phyloP scores from a whole-genome alignment of 2,797 vertebrate species.

The Acipenser transmontanus region DNA sequence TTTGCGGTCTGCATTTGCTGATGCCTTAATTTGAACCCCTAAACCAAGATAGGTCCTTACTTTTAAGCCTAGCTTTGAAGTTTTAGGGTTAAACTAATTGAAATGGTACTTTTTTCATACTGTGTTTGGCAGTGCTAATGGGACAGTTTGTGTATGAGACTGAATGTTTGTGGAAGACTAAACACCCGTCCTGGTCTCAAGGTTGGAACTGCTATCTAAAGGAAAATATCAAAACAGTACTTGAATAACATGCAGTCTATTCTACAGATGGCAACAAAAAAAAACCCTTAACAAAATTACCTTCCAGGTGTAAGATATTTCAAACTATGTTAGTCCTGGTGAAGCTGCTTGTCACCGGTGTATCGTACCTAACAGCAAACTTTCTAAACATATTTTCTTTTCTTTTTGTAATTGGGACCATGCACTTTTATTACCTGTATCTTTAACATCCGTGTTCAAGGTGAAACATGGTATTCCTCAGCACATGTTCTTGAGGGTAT shows the following conservation, averaged over 20 bases:
- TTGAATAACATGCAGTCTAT: conserved; percentile 70
- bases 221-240: conserved; percentile 63
- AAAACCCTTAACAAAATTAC: conserved; percentile 5
- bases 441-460: no score
- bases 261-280: conserved; percentile 44
- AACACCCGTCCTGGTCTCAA: conserved; percentile 45
- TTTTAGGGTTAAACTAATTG: conserved; percentile 48
- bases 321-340: conserved; percentile 33
- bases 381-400: no score
- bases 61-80: conserved; percentile 55
- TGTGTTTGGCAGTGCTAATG: conserved; percentile 63
- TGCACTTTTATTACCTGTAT: conserved; percentile 63
- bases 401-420: no score
- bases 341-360: no score
- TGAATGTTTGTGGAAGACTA: conserved; percentile 58
- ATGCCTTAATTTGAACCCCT: conserved; percentile 73
- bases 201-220: conserved; percentile 52
- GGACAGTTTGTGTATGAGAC: conserved; percentile 36
- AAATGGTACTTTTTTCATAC: conserved; percentile 70
- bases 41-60: conserved; percentile 40
- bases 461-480: no score
- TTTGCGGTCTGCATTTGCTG: conserved; percentile 53
- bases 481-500: no score
- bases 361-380: no score
- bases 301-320: conserved; percentile 43